phyloP scores from a whole-genome alignment of 2,113 vertebrate species.

The Haemorhous mexicanus region DNA sequence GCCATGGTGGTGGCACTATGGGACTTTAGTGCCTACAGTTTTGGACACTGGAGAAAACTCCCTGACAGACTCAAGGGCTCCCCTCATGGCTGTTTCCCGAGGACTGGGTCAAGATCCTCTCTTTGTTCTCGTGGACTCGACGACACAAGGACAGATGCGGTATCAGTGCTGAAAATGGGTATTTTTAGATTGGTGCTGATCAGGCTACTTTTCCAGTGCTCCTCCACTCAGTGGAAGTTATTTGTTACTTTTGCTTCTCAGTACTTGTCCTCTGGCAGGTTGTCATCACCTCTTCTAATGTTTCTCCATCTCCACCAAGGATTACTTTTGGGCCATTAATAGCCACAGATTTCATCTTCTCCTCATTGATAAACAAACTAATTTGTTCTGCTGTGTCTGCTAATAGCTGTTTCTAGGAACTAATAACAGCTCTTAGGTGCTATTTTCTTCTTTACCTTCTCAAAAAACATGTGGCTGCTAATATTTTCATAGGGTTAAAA shows the following conservation, averaged over 20 bases:
- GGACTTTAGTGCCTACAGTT: background rate
- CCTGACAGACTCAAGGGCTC: background rate
- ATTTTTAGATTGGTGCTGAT: conserved; percentile 39
- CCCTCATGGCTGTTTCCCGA: background rate
- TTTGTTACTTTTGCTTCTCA: conserved; percentile 29
- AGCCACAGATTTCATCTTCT: conserved; percentile 45
- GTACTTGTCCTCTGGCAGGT: conserved; percentile 6
- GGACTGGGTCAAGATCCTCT: background rate
- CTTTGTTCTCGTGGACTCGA: background rate
- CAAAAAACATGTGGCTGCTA: background rate
- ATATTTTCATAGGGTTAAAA: conserved; percentile 21
- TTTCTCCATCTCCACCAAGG: conserved; percentile 13
- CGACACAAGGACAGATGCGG: background rate
- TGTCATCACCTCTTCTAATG: conserved; percentile 43
- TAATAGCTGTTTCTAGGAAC: conserved; percentile 55
- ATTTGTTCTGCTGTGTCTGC: conserved; percentile 35
- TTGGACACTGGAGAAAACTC: background rate
- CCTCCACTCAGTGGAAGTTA: background rate
- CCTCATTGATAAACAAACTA: conserved; percentile 54
- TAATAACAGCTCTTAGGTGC: conserved; percentile 42
- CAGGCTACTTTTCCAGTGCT: background rate
- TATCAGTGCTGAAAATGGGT: background rate
- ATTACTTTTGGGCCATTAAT: conserved; percentile 58
- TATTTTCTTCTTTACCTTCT: conserved; percentile 48
- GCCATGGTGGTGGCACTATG: background rate